phyloP scores from a whole-genome alignment of 2,888 invertebrate genomes.

The Caenorhabditis drosophilae region DNA sequence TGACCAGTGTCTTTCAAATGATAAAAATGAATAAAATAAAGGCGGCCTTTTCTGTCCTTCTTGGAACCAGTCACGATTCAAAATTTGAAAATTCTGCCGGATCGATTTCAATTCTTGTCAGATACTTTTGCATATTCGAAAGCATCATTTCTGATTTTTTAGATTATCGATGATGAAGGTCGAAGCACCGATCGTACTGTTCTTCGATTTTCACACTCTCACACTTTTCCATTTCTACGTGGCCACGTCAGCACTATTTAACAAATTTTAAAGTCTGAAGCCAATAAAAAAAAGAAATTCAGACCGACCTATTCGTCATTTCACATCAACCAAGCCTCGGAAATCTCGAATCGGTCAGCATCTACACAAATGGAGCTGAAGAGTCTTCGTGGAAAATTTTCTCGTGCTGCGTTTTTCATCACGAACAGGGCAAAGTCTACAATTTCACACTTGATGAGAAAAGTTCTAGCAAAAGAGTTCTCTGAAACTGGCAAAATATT shows the following conservation, averaged over 20 bases:
- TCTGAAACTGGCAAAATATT: too few species aligned
- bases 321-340: slow-evolving; percentile 29
- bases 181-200: slow-evolving; percentile 21
- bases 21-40: slow-evolving; percentile 4
- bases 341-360: slow-evolving; percentile 8
- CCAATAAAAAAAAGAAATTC: not conserved
- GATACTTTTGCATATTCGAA: too few species aligned
- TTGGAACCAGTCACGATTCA: slow-evolving; percentile 16
- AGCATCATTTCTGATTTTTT: too few species aligned
- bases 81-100: slow-evolving; percentile 7
- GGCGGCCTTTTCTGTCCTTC: slow-evolving; percentile 19
- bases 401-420: slow-evolving; percentile 14
- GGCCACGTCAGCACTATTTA: slow-evolving; percentile 22
- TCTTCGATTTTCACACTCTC: slow-evolving; percentile 23
- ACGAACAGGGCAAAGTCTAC: slow-evolving; percentile 26
- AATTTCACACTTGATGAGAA: slow-evolving; percentile 17
- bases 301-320: slow-evolving; percentile 35
- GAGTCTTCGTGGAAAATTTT: slow-evolving; percentile 18
- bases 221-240: slow-evolving; percentile 21
- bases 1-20: too few species aligned
- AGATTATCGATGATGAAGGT: slow-evolving; percentile 26
- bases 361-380: slow-evolving; percentile 11
- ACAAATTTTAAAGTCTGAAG: not conserved
- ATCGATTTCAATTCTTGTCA: slow-evolving; percentile 3
- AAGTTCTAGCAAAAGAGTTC: too few species aligned